Evolutionary conservation across 2,113 vertebrate genomes (phyloP).

Genomic region (Tyrannus savana): DNA sequence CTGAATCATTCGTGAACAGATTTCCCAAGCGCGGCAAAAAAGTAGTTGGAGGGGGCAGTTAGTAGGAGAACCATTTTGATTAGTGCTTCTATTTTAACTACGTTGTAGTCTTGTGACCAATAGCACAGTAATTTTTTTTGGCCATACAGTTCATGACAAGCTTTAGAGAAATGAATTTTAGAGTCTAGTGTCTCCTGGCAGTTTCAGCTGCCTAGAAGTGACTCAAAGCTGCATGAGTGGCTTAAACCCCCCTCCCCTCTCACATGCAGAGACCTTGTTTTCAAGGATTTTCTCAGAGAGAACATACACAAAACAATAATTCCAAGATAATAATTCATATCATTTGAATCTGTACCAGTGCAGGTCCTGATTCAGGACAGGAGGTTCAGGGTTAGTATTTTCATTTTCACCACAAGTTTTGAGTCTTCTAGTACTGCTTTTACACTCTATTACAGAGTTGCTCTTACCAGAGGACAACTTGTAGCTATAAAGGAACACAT

Average conservation of each 20-base stretch:
- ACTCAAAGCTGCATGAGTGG: not conserved
- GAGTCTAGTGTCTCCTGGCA: not conserved
- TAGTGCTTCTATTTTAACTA: not conserved
- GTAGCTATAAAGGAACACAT: not conserved
- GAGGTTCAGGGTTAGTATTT: not conserved
- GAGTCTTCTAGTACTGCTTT: not conserved
- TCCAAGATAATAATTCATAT: not conserved
- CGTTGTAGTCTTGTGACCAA: not conserved
- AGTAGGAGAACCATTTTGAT: not conserved
- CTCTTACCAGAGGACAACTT: not conserved
- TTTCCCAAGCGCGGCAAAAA: not conserved
- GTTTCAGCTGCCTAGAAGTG: not conserved
- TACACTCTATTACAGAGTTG: not conserved
- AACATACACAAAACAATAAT: not conserved
- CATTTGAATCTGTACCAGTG: not conserved
- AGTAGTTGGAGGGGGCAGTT: not conserved
- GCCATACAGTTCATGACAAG: not conserved
- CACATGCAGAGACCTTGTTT: not conserved
- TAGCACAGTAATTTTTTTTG: not conserved
- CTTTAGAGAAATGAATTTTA: not conserved
- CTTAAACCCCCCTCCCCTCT: rapidly evolving
- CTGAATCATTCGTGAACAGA: not conserved
- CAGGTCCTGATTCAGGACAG: not conserved
- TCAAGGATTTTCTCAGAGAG: not conserved
- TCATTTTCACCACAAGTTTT: not conserved